A percentile compares a stretch with the other conserved stretches of the same genome.
phyloP scores from a whole-genome alignment of 2,113 vertebrate species.

The Crotalus horridus region DNA sequence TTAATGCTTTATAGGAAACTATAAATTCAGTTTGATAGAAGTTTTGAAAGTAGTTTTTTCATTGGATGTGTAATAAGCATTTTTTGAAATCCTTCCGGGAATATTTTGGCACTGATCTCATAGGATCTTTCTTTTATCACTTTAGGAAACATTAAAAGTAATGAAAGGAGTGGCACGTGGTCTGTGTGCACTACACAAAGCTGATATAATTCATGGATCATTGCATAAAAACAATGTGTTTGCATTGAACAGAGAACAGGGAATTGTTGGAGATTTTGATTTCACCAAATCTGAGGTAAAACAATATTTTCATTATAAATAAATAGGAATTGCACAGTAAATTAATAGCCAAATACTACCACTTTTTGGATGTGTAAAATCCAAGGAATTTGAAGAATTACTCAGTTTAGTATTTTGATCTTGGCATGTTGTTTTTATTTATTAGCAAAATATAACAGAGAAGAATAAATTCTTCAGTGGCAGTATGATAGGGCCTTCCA shows the following conservation, averaged over 20 bases:
- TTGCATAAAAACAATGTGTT: conserved; percentile 81
- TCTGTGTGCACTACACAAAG: conserved; percentile 69
- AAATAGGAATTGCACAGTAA: not conserved
- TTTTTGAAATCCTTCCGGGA: not conserved
- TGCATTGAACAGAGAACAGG: conserved; percentile 73
- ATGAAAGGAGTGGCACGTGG: conserved; percentile 79
- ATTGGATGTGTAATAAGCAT: not conserved
- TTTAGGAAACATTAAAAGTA: conserved; percentile 74
- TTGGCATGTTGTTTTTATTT: not conserved
- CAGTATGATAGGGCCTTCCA: not conserved
- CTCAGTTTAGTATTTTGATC: not conserved
- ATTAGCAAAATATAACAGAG: not conserved
- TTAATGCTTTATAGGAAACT: not conserved
- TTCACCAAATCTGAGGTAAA: conserved; percentile 77
- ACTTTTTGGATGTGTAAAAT: not conserved
- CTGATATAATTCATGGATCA: conserved; percentile 72
- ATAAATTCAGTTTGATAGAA: not conserved
- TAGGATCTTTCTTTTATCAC: conserved; percentile 1
- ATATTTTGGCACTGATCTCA: not conserved
- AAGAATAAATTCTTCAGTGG: not conserved
- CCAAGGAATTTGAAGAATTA: not conserved
- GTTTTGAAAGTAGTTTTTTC: not conserved
- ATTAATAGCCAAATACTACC: not conserved
- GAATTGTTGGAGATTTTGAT: conserved; percentile 81
- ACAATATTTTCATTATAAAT: not conserved